Evolutionary conservation across 2,113 vertebrate genomes (phyloP), one percentile per base, ranked within the genome.

Genomic region (Tylochromis polylepis): DNA sequence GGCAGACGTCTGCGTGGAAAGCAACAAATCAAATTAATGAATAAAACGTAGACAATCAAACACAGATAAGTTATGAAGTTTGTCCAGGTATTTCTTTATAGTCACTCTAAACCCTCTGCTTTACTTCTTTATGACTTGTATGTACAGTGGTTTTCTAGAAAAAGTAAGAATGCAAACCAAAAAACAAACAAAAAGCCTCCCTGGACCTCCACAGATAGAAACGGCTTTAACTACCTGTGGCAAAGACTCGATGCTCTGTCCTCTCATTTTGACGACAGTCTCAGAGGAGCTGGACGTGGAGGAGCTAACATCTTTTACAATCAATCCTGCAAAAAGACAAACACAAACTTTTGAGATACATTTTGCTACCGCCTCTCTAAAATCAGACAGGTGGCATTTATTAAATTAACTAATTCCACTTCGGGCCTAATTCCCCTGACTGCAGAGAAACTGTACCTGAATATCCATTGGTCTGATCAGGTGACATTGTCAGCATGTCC

Each of bases 281-380:
- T 99, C 99, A 0, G 99, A 99, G 56, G 99, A 99, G 95, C 98
- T 99, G 85, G 99, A 99, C 2, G 98, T 99, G 91, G 99, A 99
- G 11, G 98, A 99, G 92, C 97, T 97, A 31, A 99, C 95, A 88
- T 99, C 98, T 91, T 99, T 99, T 36, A 99, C 99, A 3, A 99
- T 97, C 75, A 99, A 96, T 8, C 98, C 99, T 99, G 91, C 1
- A 60, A n/a, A 49, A 72, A 36, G 11, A 62, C 9, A 29, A 11
- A 65, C 2, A 49, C 8, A n/a, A 11, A 29, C 4, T 11, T n/a
- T 34, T 79, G 5, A 81, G 51, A 59, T 51, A 14, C 11, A n/a
- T 49, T 36, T 34, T 34, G 41, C 0, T 51, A 34, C 11, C 3
- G 6, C 72, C 46, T 77, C 46, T 46, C 27, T 72, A 72, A 72